Conservation (phyloP, 2,113 vertebrate species). For the Austrofundulus limnaeus region DNA sequence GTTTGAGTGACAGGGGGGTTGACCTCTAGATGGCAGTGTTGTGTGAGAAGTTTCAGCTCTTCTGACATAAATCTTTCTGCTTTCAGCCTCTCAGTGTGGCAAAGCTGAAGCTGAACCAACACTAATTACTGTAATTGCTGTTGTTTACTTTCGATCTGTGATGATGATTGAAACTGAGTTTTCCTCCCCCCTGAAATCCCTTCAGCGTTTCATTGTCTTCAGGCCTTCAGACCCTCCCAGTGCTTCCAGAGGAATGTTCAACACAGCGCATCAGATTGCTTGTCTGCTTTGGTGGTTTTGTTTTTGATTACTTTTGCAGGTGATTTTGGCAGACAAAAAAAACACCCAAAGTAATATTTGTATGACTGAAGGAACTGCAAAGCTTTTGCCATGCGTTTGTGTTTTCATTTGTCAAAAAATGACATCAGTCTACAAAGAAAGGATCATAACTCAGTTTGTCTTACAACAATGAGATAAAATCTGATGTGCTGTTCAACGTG, state of each 20-base stretch:
- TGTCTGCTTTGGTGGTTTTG: conserved; percentile 6
- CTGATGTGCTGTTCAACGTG: no score
- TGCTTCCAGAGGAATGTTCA: conserved; percentile 44
- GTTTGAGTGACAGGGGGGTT: background rate
- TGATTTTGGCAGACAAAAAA: conserved; percentile 20
- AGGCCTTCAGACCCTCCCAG: conserved; percentile 16
- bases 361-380: conserved; percentile 2
- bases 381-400: conserved; percentile 12
- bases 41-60: conserved; percentile 14
- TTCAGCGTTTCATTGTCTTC: conserved; percentile 39
- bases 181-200: conserved; percentile 29
- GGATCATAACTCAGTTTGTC: no score
- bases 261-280: conserved; percentile 15
- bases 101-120: conserved; percentile 45
- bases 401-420: background rate
- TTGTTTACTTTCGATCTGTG: conserved; percentile 51
- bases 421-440: no score
- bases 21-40: conserved; percentile 56
- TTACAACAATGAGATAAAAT: no score
- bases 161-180: conserved; percentile 50
- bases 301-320: conserved; percentile 21
- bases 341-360: background rate
- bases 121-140: conserved; percentile 49
- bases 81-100: conserved; percentile 23
- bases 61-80: conserved; percentile 1